Evolutionary conservation across 2,113 vertebrate species (phyloP).

Genomic region (Microtus richardsoni): DNA sequence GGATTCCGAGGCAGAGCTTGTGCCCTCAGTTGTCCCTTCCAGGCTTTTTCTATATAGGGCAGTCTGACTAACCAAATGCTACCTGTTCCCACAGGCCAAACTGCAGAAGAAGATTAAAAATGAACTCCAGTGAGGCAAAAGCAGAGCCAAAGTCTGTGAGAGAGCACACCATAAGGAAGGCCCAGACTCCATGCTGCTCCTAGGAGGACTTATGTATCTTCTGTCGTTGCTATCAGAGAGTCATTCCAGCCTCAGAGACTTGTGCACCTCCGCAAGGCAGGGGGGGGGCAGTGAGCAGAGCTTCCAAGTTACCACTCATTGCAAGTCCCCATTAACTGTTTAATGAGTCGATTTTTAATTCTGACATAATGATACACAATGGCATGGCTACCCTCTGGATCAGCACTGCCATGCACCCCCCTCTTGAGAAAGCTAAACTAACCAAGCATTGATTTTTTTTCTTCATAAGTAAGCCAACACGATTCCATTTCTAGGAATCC

Average conservation of each 20-base stretch:
- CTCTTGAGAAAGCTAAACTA: constrained; percentile 34
- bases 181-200: background rate
- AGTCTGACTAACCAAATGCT: background rate
- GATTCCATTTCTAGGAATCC: constrained; percentile 59
- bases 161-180: background rate
- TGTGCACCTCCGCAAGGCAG: background rate
- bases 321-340: background rate
- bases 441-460: constrained; percentile 62
- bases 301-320: background rate
- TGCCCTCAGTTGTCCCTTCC: fast-evolving
- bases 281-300: background rate
- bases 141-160: background rate
- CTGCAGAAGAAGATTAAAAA: background rate
- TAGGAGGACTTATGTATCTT: constrained; percentile 6
- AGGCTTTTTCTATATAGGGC: background rate
- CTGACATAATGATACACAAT: constrained; percentile 5
- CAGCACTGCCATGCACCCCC: background rate
- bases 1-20: background rate
- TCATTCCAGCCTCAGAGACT: background rate
- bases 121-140: background rate
- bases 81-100: background rate
- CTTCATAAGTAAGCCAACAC: constrained; percentile 50
- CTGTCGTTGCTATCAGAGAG: background rate
- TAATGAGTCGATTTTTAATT: constrained; percentile 55
- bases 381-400: background rate